Conservation (phyloP, 23 tunicate species). For the Halocynthia roretzi region DNA sequence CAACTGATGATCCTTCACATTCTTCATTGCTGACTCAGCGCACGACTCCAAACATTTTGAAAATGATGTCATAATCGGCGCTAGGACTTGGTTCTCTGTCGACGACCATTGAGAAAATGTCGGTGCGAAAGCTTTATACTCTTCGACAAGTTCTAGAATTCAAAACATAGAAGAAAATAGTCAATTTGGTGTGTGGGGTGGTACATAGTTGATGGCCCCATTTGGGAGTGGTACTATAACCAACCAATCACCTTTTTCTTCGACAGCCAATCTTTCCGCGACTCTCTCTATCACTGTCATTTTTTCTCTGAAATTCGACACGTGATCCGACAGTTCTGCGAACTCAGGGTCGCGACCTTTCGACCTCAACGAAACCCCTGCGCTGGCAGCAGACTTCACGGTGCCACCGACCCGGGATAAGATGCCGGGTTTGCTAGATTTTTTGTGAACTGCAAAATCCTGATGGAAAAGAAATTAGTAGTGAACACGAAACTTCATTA, state of each 20-base stretch:
- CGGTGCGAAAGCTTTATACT: conserved; percentile 62
- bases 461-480: background rate
- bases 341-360: conserved; percentile 56
- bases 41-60: conserved; percentile 47
- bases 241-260: conserved; percentile 60
- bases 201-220: background rate
- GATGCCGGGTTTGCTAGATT: conserved; percentile 45
- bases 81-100: conserved; percentile 44
- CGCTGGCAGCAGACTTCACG: conserved; percentile 45
- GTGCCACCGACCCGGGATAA: conserved; percentile 75
- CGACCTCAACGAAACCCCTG: conserved; percentile 8
- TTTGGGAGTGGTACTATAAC: background rate
- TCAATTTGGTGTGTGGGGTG: background rate
- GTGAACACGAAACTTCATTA: background rate
- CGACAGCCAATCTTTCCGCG: conserved; percentile 48
- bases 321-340: conserved; percentile 30
- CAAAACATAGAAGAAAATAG: background rate
- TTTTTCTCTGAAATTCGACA: conserved; percentile 58
- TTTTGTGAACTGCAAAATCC: conserved; percentile 50
- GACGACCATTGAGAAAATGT: conserved; percentile 69
- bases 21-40: conserved; percentile 41
- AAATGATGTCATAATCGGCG: conserved; percentile 59
- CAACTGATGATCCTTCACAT: conserved; percentile 29
- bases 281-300: conserved; percentile 62
- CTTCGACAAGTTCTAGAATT: conserved; percentile 42